Conservation (phyloP, 2,113 vertebrate genomes). For the Chaenogobius annularis region DNA sequence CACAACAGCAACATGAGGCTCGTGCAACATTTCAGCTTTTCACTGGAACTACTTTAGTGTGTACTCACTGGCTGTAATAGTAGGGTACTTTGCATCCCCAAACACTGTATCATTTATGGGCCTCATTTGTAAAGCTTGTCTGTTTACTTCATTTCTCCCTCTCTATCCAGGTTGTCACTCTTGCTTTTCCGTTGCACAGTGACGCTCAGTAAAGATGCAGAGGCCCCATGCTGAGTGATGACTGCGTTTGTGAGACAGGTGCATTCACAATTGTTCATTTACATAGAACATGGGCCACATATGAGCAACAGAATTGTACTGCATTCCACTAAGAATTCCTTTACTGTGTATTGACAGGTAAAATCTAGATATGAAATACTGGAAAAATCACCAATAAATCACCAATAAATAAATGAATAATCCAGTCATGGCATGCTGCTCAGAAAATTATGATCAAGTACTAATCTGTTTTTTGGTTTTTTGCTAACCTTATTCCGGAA, state of each 20-base stretch:
- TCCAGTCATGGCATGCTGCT: too few species aligned
- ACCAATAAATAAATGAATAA: too few species aligned
- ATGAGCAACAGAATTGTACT: neutral
- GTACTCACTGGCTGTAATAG: neutral
- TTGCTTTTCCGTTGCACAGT: conserved; percentile 5
- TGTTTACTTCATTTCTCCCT: conserved; percentile 4
- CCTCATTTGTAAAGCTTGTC: neutral
- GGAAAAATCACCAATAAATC: too few species aligned
- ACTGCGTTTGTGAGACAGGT: neutral
- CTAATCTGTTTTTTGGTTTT: too few species aligned
- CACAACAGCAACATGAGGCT: too few species aligned
- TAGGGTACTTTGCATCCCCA: neutral
- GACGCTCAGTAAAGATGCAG: conserved; percentile 10
- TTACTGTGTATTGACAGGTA: neutral
- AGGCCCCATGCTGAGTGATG: conserved; percentile 6
- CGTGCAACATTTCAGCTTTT: too few species aligned
- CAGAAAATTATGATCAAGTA: too few species aligned
- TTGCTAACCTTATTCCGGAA: too few species aligned
- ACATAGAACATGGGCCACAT: neutral
- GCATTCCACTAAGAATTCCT: neutral
- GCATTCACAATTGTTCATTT: conserved; percentile 1
- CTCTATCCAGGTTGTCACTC: conserved; percentile 4
- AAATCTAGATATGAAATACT: too few species aligned
- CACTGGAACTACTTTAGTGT: too few species aligned
- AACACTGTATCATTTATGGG: neutral